Percentiles rank a stretch among this genome's conserved stretches.
Evolutionary conservation across 2,113 vertebrate species (phyloP).

Genomic region (Mastomys coucha): DNA sequence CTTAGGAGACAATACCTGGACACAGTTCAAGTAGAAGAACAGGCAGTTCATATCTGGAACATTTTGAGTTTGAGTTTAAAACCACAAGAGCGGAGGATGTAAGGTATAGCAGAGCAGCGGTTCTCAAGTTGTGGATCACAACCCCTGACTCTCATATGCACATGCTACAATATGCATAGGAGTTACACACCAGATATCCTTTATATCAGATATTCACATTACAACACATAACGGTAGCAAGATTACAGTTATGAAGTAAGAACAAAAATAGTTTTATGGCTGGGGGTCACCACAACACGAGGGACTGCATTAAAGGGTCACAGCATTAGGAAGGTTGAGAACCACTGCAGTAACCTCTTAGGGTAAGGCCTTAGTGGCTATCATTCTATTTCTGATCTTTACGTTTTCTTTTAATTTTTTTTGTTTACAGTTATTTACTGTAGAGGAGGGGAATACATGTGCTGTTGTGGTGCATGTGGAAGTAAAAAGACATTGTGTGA

Average conservation of each 20-base stretch:
- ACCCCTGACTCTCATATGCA: not conserved
- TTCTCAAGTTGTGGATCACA: not conserved
- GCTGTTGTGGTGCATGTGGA: not conserved
- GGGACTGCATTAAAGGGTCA: not conserved
- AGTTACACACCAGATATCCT: not conserved
- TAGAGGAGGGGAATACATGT: too few relatives aligned
- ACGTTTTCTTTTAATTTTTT: not conserved
- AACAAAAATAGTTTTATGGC: not conserved
- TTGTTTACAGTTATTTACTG: not conserved
- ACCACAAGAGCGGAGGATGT: not conserved
- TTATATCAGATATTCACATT: not conserved
- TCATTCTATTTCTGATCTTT: constrained; percentile 13
- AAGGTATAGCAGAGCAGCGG: not conserved
- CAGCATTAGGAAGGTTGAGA: not conserved
- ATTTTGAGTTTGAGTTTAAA: not conserved
- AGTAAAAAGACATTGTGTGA: not conserved
- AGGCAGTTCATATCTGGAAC: not conserved
- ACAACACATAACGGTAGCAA: not conserved
- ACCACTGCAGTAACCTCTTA: not conserved
- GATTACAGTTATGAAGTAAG: not conserved
- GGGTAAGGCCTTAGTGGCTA: not conserved
- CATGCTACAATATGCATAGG: too few relatives aligned
- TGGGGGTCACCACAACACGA: not conserved
- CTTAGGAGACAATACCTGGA: not conserved
- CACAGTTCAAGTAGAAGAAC: too few relatives aligned